Evolutionary conservation across 2,113 vertebrate species (phyloP), one percentile per base, ranked within the genome.

Genomic region (Megaptera novaeangliae): DNA sequence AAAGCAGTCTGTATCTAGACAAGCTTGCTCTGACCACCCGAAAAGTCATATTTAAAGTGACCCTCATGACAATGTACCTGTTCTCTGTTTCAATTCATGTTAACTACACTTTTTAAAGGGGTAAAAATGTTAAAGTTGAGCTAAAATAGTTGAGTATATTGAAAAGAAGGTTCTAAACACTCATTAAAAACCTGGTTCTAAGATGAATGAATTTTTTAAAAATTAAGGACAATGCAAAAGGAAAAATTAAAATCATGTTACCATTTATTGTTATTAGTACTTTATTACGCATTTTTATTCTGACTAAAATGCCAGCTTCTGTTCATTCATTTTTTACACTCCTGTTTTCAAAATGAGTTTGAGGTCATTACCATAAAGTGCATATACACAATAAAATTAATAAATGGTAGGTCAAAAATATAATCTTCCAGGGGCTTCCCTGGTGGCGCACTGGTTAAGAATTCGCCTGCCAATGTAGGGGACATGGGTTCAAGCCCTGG

Each of bases 141-240:
- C 23, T 49, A 90, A 57, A 71, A 46, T 69, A 55, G 20, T 57
- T 59, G 64, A 74, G 25, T 34, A 72, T 59, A 59, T 41, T 15
- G 44, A 95, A 88, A 96, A 87, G 13, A 83, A 92, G 5, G 74
- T 78, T 93, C 89, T 39, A 88, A 95, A 85, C 14, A 91, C 31
- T 84, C 10, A 81, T 14, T 85, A 84, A 83, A 94, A 89, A 81
- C 74, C 29, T 80, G 11, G 34, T 25, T 78, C 29, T 84, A 94
- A 88, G 12, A 78, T 71, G 18, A 82, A 95, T 23, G 17, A 39
- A 36, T 34, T 91, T 90, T 89, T n/a, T 14, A 13, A 75, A 85
- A 93, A 87, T 78, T 84, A 91, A 71, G 52, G 34, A 80, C 4
- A 92, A 71, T 64, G 10, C 12, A 44, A 84, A 86, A 39, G 36